phyloP scores from a whole-genome alignment of 2,888 invertebrate species.

The Dinocampus coccinellae region DNA sequence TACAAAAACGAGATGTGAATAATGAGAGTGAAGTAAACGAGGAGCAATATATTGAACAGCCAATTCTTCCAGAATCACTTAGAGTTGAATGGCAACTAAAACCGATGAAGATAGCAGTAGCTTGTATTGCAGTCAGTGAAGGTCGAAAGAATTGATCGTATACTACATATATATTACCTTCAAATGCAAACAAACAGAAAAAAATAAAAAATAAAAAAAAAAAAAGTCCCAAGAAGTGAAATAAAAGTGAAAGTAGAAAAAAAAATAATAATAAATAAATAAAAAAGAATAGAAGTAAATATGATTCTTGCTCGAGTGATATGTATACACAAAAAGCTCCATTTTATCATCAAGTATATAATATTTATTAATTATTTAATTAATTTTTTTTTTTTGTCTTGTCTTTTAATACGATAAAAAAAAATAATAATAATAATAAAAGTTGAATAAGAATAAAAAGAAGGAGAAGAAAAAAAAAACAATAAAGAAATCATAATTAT shows the following conservation, averaged over 20 bases:
- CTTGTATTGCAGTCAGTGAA: slow-evolving; percentile 48
- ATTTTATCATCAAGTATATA: too few species aligned
- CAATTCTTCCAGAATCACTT: slow-evolving; percentile 52
- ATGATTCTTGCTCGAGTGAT: too few species aligned
- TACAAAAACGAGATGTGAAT: slow-evolving; percentile 49
- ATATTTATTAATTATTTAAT: too few species aligned
- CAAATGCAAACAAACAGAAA: too few species aligned
- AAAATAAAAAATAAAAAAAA: too few species aligned
- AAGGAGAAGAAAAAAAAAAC: neutral
- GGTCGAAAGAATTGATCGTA: slow-evolving; percentile 39
- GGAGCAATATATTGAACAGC: slow-evolving; percentile 44
- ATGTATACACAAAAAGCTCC: too few species aligned
- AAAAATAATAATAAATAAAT: neutral
- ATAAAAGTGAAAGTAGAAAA: neutral
- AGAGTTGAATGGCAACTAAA: slow-evolving; percentile 55
- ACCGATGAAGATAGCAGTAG: slow-evolving; percentile 51
- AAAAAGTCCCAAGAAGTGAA: neutral
- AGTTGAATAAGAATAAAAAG: neutral
- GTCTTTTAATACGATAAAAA: too few species aligned
- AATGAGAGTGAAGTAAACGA: slow-evolving; percentile 33
- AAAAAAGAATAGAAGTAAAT: too few species aligned
- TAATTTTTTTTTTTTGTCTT: too few species aligned
- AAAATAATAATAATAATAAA: too few species aligned
- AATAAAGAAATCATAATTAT: neutral
- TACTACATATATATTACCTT: neutral